Conservation (phyloP, 2,113 vertebrate genomes). For the Prolemur simus region DNA sequence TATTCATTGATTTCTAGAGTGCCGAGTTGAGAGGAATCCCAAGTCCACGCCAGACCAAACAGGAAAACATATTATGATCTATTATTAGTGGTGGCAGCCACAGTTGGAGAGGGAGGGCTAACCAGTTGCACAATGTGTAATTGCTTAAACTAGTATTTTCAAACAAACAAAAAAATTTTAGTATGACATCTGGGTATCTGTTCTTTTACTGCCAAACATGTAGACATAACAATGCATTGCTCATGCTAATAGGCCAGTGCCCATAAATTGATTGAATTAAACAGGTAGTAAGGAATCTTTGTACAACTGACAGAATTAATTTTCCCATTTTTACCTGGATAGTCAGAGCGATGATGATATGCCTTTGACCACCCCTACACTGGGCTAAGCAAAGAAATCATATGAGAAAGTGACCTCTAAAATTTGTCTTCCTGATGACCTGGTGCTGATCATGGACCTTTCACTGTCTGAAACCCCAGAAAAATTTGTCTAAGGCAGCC, state of each 20-base stretch:
- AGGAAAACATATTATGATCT: neutral
- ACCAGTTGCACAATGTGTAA: neutral
- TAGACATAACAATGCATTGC: neutral
- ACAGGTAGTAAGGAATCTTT: neutral
- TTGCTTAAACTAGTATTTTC: slow-evolving; percentile 40
- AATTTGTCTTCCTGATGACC: neutral
- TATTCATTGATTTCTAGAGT: neutral
- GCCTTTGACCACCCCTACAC: neutral
- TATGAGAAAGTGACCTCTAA: neutral
- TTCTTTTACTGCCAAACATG: neutral
- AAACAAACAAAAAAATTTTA: neutral
- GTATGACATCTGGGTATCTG: neutral
- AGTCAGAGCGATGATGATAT: neutral
- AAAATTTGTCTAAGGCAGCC: neutral
- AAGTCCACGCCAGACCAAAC: neutral
- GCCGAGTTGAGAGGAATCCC: neutral
- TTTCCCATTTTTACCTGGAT: neutral
- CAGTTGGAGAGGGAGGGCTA: no score
- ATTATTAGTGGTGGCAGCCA: neutral
- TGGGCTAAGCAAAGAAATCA: slow-evolving; percentile 23
- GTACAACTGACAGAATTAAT: neutral
- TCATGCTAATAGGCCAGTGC: neutral
- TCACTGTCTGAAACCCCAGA: neutral
- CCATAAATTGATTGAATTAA: neutral
- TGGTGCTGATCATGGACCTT: neutral